phyloP scores from a whole-genome alignment of 2,888 invertebrate species.

The Mythimna albipuncta region DNA sequence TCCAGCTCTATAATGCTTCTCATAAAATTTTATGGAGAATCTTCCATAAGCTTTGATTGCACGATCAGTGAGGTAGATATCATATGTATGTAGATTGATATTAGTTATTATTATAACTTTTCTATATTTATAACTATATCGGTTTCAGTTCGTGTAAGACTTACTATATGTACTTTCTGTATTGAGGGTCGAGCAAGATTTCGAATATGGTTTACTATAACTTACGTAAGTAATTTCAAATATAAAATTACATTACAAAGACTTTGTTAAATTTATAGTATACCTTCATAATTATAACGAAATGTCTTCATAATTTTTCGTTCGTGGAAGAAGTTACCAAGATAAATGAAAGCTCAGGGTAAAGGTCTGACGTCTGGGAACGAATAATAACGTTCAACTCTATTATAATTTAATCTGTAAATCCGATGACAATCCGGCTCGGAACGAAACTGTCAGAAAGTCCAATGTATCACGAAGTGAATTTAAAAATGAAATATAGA shows the following conservation, averaged over 20 bases:
- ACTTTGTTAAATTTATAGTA: neutral
- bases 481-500: conserved; percentile 61
- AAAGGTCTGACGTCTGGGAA: conserved; percentile 13
- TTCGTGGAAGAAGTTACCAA: conserved; percentile 4
- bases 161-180: conserved; percentile 2
- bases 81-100: conserved; percentile 58
- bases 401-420: conserved; percentile 14
- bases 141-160: neutral
- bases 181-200: conserved; percentile 10
- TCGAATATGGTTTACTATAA: conserved; percentile 14
- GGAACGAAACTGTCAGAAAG: conserved; percentile 34
- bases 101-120: conserved; percentile 53
- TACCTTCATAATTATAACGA: no score
- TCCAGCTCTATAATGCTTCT: conserved; percentile 77
- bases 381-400: conserved; percentile 1
- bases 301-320: neutral
- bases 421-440: conserved; percentile 18
- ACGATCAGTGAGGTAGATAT: conserved; percentile 71
- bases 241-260: conserved; percentile 2
- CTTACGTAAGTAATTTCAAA: neutral
- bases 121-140: conserved; percentile 33
- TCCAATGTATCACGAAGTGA: conserved; percentile 48
- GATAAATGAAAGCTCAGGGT: conserved; percentile 6
- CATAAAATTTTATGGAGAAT: conserved; percentile 84
- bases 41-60: conserved; percentile 81